phyloP scores from a whole-genome alignment of 2,888 invertebrate species.

The Drosophila borborema region DNA sequence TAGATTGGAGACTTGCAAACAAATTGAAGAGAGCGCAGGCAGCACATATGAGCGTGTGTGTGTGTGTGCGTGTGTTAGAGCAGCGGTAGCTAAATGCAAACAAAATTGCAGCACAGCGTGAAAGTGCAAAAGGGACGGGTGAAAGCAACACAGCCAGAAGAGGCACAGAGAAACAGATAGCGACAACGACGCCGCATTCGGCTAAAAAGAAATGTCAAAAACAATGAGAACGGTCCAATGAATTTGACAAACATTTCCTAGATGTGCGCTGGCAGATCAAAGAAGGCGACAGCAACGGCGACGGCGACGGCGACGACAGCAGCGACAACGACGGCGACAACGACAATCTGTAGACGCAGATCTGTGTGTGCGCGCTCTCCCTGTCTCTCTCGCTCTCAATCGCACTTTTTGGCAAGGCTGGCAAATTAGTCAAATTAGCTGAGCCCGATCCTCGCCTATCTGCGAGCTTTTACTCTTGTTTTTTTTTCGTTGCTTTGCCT shows the following conservation, averaged over 20 bases:
- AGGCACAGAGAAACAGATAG: conserved; percentile 10
- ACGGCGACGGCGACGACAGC: conserved; percentile 52
- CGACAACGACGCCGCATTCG: conserved; percentile 34
- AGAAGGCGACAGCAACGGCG: conserved; percentile 73
- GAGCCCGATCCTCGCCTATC: conserved; percentile 45
- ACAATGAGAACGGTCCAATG: conserved; percentile 85
- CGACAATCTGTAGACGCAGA: conserved; percentile 53
- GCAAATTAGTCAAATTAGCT: conserved; percentile 76
- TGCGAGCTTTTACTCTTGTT: conserved; percentile 10
- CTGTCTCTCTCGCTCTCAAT: background rate
- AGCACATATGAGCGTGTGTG: background rate
- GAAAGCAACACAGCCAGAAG: conserved; percentile 1
- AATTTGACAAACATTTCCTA: conserved; percentile 86
- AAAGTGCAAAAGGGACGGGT: conserved; percentile 13
- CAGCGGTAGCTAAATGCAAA: conserved; percentile 5
- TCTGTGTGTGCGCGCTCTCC: conserved; percentile 7
- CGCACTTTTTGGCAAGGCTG: conserved; percentile 19
- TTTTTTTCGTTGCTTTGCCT: background rate
- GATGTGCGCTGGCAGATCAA: conserved; percentile 85
- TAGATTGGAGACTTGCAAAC: conserved; percentile 1
- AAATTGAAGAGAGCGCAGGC: conserved; percentile 3
- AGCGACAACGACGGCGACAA: conserved; percentile 66
- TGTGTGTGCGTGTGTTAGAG: background rate
- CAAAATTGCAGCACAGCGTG: conserved; percentile 6
- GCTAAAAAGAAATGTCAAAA: conserved; percentile 84